Evolutionary conservation across 2,113 vertebrate genomes (phyloP), one percentile per base, ranked within the genome.

Genomic region (Eulacestoma nigropectus): DNA sequence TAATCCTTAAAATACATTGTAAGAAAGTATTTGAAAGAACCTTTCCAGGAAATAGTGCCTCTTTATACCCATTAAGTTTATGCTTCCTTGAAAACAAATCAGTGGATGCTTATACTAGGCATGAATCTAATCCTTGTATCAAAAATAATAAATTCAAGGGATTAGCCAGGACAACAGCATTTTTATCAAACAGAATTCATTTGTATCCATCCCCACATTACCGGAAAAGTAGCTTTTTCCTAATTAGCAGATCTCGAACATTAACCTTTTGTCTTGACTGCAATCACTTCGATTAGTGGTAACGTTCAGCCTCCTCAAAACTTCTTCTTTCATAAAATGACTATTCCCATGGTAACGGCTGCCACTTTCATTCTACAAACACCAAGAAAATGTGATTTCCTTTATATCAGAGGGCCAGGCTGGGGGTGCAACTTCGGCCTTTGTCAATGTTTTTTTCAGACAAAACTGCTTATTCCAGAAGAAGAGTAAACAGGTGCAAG

Each of bases 191-290:
- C 10, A 87, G 20, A 87, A 92, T 50, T 90, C 52, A 65, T 90
- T 88, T 92, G 56, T 64, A 88, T 78, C 73, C 50, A 84, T 81
- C 60, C 41, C 64, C 73, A 80, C 56, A 68, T 63, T 87, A 93
- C n/a, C 47, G 90, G 80, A 80, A 90, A 87, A 10, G 10, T 41
- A 84, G 44, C 60, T 81, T 57, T 75, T 41, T 87, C 80, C 79
- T 82, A 90, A 95, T 96, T 90, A 96, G 90, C 68, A 94, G 86
- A 89, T 84, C 90, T 90, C 22, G 20, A 93, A 84, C 60, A 90
- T 93, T 93, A 94, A 95, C 90, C 90, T 95, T 96, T 84, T 90
- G 83, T 93, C 96, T 95, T 90, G 68, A 94, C 92, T 94, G 90
- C 60, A 90, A 15, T 84, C 76, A 91, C 75, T 88, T 75, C 68